Conservation (phyloP, 1,140 invertebrate genomes). For the Dinoponera quadriceps region DNA sequence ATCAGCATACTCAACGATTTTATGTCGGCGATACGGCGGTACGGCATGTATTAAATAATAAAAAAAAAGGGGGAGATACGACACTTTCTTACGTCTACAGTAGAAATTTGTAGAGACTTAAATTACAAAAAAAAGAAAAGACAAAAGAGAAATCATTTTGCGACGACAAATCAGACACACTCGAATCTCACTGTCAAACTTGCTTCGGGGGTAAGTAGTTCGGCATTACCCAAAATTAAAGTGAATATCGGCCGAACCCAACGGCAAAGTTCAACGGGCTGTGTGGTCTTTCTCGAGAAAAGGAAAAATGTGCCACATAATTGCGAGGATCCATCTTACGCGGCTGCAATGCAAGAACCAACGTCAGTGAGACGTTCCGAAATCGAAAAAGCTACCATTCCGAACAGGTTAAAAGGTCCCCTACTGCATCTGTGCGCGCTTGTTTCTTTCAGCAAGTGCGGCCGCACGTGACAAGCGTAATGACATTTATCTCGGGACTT, state of each 20-base stretch:
- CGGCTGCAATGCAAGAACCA: neutral
- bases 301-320: neutral
- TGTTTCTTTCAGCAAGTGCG: conserved; percentile 33
- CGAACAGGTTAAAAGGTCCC: conserved; percentile 19
- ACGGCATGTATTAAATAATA: conserved; percentile 13
- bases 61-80: neutral
- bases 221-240: too few relatives aligned
- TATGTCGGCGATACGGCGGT: conserved; percentile 11
- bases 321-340: neutral
- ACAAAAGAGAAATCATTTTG: too few relatives aligned
- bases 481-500: conserved; percentile 50
- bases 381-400: conserved; percentile 14
- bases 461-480: conserved; percentile 44
- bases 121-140: too few relatives aligned
- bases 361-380: neutral
- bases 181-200: too few relatives aligned
- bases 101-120: too few relatives aligned
- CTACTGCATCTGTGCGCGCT: neutral
- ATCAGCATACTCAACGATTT: conserved; percentile 28
- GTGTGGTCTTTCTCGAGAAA: neutral
- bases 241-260: too few relatives aligned
- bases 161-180: too few relatives aligned
- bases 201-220: too few relatives aligned
- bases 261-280: too few relatives aligned
- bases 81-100: neutral